These are phyloP conservation scores for Drosophila infuscata DNA, from an alignment of 2,888 invertebrate genomes.

Conservation along the genomic window DNA sequence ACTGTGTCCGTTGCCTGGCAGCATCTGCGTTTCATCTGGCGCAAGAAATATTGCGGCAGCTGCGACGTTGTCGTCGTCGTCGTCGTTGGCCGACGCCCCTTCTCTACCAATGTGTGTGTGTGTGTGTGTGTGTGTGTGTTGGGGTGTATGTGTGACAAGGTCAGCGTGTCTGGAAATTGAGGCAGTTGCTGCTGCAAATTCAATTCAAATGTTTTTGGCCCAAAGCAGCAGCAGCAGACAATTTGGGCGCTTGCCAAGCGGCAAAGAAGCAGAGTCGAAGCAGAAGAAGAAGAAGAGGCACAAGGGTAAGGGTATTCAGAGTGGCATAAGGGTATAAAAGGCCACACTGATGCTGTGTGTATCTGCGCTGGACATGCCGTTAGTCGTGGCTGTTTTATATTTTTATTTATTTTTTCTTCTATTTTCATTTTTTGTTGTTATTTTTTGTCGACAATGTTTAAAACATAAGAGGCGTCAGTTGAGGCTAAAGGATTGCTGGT, in stretches of 20 bases:
- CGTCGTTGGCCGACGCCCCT: slow-evolving; percentile 54
- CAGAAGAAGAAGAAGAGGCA: neutral
- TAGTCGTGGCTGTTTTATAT: slow-evolving; percentile 42
- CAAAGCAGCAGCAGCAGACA: slow-evolving; percentile 57
- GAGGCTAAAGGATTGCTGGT: slow-evolving; percentile 41
- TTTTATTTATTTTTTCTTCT: slow-evolving; percentile 17
- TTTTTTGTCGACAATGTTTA: slow-evolving; percentile 64
- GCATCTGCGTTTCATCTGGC: slow-evolving; percentile 85
- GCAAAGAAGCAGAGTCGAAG: neutral
- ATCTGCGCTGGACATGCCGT: slow-evolving; percentile 77
- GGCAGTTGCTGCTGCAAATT: slow-evolving; percentile 68
- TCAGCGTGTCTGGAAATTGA: slow-evolving; percentile 77
- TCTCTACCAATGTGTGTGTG: slow-evolving; percentile 8
- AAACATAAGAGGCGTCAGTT: slow-evolving; percentile 67
- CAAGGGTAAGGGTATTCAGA: slow-evolving; percentile 11
- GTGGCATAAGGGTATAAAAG: slow-evolving; percentile 16
- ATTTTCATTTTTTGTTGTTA: slow-evolving; percentile 18
- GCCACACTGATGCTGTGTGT: slow-evolving; percentile 36
- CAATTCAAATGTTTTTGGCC: slow-evolving; percentile 75
- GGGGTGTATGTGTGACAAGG: slow-evolving; percentile 70
- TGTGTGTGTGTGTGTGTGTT: slow-evolving; percentile 34
- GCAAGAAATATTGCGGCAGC: slow-evolving; percentile 83
- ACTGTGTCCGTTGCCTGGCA: slow-evolving; percentile 63
- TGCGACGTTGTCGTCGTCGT: slow-evolving; percentile 53
- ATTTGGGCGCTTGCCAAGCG: slow-evolving; percentile 79